These are phyloP conservation scores for Eleutherodactylus coqui DNA, from an alignment of 2,797 vertebrate genomes.

Conservation along the genomic window DNA sequence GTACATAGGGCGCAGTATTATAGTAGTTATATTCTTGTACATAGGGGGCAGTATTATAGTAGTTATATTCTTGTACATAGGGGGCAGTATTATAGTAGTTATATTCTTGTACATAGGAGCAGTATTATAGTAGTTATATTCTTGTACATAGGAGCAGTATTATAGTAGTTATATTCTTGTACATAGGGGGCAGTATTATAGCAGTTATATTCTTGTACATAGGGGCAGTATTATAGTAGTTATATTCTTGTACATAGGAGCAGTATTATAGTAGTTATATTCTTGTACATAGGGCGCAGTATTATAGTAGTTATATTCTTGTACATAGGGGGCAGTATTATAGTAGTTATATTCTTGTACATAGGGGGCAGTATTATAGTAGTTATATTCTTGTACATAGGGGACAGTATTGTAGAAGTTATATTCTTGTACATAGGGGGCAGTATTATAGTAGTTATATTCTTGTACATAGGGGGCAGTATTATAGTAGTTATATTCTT, in stretches of 20 bases:
- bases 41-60: neutral
- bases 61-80: neutral
- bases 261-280: neutral
- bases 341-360: too few species aligned
- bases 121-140: conserved; percentile 11
- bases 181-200: neutral
- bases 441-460: conserved; percentile 2
- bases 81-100: conserved; percentile 3
- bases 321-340: too few species aligned
- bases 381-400: too few species aligned
- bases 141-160: neutral
- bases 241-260: neutral
- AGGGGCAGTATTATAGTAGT: too few species aligned
- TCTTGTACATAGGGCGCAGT: too few species aligned
- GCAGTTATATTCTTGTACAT: neutral
- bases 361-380: too few species aligned
- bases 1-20: neutral
- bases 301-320: too few species aligned
- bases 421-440: too few species aligned
- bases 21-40: neutral
- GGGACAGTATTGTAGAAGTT: too few species aligned
- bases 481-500: too few species aligned
- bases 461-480: neutral
- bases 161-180: conserved; percentile 11
- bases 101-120: neutral